phyloP scores from a whole-genome alignment of 2,113 vertebrate species.

The Accipiter virgatus region DNA sequence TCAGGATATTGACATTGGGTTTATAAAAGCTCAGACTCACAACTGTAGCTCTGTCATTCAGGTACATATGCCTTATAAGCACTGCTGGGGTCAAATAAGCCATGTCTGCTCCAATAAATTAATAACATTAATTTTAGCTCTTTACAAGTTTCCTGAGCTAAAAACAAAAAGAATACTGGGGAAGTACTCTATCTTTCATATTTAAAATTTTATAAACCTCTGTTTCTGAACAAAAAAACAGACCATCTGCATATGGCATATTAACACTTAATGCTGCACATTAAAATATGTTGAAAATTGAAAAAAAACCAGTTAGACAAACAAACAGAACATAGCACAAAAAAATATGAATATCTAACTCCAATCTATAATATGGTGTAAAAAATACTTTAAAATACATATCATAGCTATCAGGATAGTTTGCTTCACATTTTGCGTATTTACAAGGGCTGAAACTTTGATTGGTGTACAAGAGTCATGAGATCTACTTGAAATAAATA shows the following conservation, averaged over 20 bases:
- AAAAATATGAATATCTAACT: not conserved
- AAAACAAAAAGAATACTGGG: not conserved
- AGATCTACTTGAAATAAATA: not conserved
- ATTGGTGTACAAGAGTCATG: not conserved
- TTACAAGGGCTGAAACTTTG: not conserved
- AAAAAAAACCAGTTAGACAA: not conserved
- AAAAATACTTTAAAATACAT: not conserved
- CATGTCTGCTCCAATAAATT: not conserved
- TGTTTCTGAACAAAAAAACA: not conserved
- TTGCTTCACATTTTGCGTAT: not conserved
- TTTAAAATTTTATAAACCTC: not conserved
- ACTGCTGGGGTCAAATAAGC: not conserved
- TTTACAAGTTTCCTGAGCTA: not conserved
- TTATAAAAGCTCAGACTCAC: not conserved
- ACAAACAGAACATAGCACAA: not conserved
- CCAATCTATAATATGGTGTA: not conserved
- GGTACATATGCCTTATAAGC: not conserved
- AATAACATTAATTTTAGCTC: not conserved
- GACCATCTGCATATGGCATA: not conserved
- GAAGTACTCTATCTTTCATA: not conserved
- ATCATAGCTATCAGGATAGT: not conserved
- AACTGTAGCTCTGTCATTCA: not conserved
- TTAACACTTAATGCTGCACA: not conserved
- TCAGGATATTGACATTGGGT: not conserved
- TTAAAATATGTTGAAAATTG: not conserved